Evolutionary conservation across 2,888 invertebrate species (phyloP), one percentile per base, ranked within the genome.

Genomic region (Drosophila kanekoi): DNA sequence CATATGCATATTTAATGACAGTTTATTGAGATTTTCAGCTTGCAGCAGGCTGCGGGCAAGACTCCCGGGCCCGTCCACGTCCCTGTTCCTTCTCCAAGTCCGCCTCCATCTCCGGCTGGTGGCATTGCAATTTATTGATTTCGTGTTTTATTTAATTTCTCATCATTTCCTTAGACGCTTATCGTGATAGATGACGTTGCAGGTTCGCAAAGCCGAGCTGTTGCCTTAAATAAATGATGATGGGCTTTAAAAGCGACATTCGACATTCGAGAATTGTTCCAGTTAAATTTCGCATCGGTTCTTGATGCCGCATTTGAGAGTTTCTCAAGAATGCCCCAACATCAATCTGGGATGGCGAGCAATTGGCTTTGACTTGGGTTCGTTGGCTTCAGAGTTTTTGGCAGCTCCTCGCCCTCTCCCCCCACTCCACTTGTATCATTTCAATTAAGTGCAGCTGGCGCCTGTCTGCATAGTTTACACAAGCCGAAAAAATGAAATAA

Each of bases 81-180:
- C 11, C 14, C 8, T 14, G 9, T 23, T 8, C 23, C 23, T 8
- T 23, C 23, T 23, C 23, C 23, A 0, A 23, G 6, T 23, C 23
- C 8, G 8, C 0, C 8, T 8, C 8, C 28, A 8, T 28, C 18
- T 48, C 45, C 44, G 38, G 28, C 54, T 45, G 32, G 51, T 52
- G 60, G 38, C 63, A 52, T 60, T 86, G 88, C 88, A 83, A 86
- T 88, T 80, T 83, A 83, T 83, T 80, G 83, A 88, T 83, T 80
- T 78, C 70, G 62, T 75, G 66, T 72, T 69, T 82, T 65, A 69
- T 87, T 82, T 73, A 82, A 86, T 86, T 79, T 77, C 75, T 70
- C 77, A 72, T 70, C 65, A 74, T 74, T 77, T 65, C 38, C 59
- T 57, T 63, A 49, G 63, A 54, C 44, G 54, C 56, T 70, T 62